phyloP scores from a whole-genome alignment of 64 coral and sea anemone species.

The Anthopleura sola region DNA sequence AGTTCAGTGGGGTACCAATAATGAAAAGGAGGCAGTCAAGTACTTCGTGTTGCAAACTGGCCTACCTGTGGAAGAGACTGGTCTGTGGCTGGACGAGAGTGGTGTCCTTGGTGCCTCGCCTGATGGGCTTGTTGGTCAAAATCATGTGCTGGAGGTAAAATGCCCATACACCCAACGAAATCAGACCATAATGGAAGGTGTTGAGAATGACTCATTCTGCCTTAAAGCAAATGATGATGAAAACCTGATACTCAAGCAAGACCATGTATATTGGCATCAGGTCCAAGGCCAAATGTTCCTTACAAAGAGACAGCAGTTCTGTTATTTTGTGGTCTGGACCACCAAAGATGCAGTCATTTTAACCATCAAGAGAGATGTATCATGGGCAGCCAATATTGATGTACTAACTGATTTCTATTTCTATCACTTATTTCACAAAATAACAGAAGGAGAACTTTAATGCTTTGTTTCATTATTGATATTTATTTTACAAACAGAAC shows the following conservation, averaged over 20 bases:
- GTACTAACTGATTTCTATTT: too few relatives aligned
- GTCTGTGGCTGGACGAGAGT: conserved; percentile 3
- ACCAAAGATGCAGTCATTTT: too few relatives aligned
- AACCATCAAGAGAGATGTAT: too few relatives aligned
- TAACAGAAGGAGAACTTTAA: too few relatives aligned
- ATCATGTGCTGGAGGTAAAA: conserved; percentile 24
- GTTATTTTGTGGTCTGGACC: conserved; percentile 39
- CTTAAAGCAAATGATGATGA: not conserved
- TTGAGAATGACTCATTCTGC: conserved; percentile 13
- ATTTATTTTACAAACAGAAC: not conserved
- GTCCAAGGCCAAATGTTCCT: conserved; percentile 11
- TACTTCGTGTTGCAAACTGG: not conserved
- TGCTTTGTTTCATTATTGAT: not conserved
- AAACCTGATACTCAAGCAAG: not conserved
- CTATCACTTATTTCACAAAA: too few relatives aligned
- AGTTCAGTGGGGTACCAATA: conserved; percentile 34
- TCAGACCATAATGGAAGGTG: conserved; percentile 19
- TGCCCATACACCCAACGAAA: conserved; percentile 31
- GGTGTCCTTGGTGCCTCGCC: conserved; percentile 36
- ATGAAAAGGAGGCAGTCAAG: conserved; percentile 25
- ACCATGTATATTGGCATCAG: conserved; percentile 29
- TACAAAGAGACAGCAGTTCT: not conserved
- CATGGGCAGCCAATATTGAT: too few relatives aligned
- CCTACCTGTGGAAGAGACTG: conserved; percentile 21
- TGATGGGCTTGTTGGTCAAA: conserved; percentile 28